phyloP scores from a whole-genome alignment of 1,140 invertebrate genomes.

The Heliconius melpomene region DNA sequence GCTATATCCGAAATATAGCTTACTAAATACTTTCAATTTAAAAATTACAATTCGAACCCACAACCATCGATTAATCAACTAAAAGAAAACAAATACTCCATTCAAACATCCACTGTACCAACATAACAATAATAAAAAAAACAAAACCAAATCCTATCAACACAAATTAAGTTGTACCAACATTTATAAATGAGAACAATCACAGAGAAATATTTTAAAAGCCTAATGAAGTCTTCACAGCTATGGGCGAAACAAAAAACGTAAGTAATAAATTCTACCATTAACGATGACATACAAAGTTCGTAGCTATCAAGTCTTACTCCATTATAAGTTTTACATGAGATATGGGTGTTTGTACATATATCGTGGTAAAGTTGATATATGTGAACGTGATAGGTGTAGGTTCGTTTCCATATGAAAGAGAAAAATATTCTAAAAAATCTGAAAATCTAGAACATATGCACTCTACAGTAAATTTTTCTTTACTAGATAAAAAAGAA shows the following conservation, averaged over 20 bases:
- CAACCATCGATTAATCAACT: not conserved
- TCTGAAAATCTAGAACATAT: no score
- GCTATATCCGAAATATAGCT: no score
- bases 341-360: constrained; percentile 34
- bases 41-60: not conserved
- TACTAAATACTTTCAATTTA: no score
- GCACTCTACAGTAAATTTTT: no score
- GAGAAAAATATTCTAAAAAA: not conserved
- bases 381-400: not conserved
- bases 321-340: constrained; percentile 44
- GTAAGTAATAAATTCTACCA: constrained; percentile 55
- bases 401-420: not conserved
- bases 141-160: not conserved
- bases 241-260: constrained; percentile 36
- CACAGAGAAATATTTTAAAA: constrained; percentile 25
- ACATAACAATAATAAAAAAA: not conserved
- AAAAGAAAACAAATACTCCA: no score
- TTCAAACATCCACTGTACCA: not conserved
- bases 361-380: not conserved
- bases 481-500: not conserved
- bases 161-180: not conserved
- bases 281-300: constrained; percentile 49
- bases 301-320: constrained; percentile 45
- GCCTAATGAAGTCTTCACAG: constrained; percentile 37
- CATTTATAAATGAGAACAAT: constrained; percentile 25